These are phyloP conservation scores for Drosophila percnosoma DNA, from an alignment of 2,888 invertebrate species.

Conservation along the genomic window DNA sequence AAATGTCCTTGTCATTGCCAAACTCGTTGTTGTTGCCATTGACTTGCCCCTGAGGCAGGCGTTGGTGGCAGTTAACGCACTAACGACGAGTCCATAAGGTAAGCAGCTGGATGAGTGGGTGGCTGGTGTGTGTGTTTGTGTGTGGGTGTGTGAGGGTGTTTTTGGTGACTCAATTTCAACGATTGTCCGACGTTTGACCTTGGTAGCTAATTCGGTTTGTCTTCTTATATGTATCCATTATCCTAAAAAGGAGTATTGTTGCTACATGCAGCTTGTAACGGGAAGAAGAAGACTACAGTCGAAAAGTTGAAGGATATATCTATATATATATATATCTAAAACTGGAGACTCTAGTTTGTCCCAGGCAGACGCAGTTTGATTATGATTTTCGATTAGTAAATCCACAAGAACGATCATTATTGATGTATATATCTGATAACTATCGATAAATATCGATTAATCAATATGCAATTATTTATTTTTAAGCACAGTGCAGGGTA, in stretches of 20 bases:
- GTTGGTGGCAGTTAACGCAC: conserved; percentile 11
- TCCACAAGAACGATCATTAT: background rate
- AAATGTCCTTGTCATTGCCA: conserved; percentile 48
- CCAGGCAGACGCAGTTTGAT: background rate
- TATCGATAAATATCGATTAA: background rate
- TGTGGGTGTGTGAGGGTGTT: too few species aligned
- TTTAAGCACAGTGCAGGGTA: background rate
- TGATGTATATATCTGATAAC: background rate
- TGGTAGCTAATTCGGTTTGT: conserved; percentile 9
- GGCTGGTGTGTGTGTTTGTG: too few species aligned
- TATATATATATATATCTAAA: background rate
- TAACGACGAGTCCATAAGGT: conserved; percentile 15
- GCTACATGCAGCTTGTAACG: background rate
- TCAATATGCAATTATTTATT: background rate
- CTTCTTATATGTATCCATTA: background rate
- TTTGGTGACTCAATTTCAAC: conserved; percentile 15
- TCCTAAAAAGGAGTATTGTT: background rate
- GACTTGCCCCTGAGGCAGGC: conserved; percentile 13
- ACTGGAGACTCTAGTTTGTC: background rate
- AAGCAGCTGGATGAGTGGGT: conserved; percentile 4
- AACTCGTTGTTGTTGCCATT: background rate
- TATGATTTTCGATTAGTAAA: background rate
- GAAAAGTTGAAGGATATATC: background rate
- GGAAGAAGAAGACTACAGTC: fast-evolving
- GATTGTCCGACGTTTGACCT: conserved; percentile 53